Evolutionary conservation across 2,888 invertebrate genomes (phyloP).

Genomic region (Nowickia ferox): DNA sequence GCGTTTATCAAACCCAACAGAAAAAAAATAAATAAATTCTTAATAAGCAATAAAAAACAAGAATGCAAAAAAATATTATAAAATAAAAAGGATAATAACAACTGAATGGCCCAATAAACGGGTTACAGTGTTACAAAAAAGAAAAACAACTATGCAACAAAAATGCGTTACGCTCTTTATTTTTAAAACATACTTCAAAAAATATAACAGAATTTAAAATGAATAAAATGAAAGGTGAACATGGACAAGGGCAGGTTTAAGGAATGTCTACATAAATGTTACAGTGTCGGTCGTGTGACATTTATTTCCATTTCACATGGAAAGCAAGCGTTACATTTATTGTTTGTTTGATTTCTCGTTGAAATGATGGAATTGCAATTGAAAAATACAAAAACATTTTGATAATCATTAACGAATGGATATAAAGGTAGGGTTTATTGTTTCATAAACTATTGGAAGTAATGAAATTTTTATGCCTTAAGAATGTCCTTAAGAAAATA

Average conservation of each 20-base stretch:
- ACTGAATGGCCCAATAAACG: slow-evolving; percentile 57
- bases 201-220: neutral
- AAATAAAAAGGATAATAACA: slow-evolving; percentile 33
- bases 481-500: neutral
- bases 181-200: neutral
- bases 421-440: slow-evolving; percentile 2
- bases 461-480: neutral
- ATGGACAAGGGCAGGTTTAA: slow-evolving; percentile 60
- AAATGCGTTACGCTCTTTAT: slow-evolving; percentile 53
- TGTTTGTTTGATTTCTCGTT: slow-evolving; percentile 55
- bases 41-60: slow-evolving; percentile 23
- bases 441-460: neutral
- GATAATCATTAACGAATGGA: slow-evolving; percentile 5
- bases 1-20: slow-evolving; percentile 18
- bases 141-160: slow-evolving; percentile 3
- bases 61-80: neutral
- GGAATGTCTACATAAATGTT: neutral
- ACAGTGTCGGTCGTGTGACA: slow-evolving; percentile 25
- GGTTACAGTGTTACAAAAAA: slow-evolving; percentile 33
- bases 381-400: slow-evolving; percentile 12
- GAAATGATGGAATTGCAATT: slow-evolving; percentile 47
- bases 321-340: slow-evolving; percentile 64
- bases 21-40: neutral
- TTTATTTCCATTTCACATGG: slow-evolving; percentile 66
- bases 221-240: neutral